Conservation (phyloP, 2,888 invertebrate species). For the Meganola albula region DNA sequence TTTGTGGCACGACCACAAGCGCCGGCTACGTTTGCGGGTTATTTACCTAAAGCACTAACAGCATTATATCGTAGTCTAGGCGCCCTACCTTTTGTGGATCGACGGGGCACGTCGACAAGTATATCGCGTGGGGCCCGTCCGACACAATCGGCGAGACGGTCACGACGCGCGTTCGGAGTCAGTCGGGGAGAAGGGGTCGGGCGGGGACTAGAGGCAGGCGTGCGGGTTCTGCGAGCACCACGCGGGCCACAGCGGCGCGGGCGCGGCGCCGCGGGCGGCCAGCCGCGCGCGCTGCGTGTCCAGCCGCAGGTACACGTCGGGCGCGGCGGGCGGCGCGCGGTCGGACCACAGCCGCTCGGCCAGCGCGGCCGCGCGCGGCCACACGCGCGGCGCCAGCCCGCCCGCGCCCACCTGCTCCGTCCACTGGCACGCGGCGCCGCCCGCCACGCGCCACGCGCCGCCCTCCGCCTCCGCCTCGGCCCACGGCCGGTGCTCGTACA, state of each 20-base stretch:
- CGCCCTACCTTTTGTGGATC: too few species aligned
- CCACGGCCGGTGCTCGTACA: conserved; percentile 91
- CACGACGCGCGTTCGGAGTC: conserved; percentile 2
- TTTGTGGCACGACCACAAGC: too few species aligned
- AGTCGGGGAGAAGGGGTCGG: conserved; percentile 1
- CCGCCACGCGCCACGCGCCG: conserved; percentile 77
- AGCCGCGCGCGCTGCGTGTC: conserved; percentile 82
- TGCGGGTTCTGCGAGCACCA: conserved; percentile 88
- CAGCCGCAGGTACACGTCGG: conserved; percentile 82
- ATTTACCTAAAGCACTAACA: too few species aligned
- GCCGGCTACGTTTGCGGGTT: too few species aligned
- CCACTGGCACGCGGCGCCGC: conserved; percentile 91
- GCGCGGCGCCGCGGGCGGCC: conserved; percentile 78
- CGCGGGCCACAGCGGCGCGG: conserved; percentile 85
- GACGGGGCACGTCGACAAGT: neutral
- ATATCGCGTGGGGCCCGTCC: neutral
- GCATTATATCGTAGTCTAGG: too few species aligned
- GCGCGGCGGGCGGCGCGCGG: conserved; percentile 65
- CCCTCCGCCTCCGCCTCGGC: conserved; percentile 82
- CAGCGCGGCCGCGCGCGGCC: conserved; percentile 89
- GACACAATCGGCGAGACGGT: neutral
- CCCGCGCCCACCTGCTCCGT: conserved; percentile 87
- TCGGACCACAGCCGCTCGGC: conserved; percentile 89
- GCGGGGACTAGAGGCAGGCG: conserved; percentile 77
- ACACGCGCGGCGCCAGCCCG: conserved; percentile 86